Conservation (phyloP, 2,113 vertebrate species). For the Cricetomys ansorgei region DNA sequence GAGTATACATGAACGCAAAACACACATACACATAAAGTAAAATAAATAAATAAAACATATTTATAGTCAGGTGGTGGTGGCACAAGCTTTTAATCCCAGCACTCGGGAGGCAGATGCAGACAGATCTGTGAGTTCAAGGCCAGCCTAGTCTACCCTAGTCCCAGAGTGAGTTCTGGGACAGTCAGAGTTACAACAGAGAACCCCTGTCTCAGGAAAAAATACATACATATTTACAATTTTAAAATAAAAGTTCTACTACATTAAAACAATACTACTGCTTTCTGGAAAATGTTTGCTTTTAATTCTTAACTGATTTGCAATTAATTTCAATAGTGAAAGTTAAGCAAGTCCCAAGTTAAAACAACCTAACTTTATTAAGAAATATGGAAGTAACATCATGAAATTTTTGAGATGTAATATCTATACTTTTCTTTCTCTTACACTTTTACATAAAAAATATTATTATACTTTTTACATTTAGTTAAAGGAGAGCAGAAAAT, state of each 20-base stretch:
- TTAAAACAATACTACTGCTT: not conserved
- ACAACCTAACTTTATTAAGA: not conserved
- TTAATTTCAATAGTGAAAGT: constrained; percentile 16
- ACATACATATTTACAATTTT: constrained; percentile 26
- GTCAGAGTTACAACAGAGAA: too few relatives aligned
- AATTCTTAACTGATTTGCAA: constrained; percentile 19
- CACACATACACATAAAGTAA: not conserved
- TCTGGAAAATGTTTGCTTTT: not conserved
- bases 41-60: too few relatives aligned
- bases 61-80: too few relatives aligned
- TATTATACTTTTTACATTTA: not conserved
- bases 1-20: not conserved
- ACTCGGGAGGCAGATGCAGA: too few relatives aligned
- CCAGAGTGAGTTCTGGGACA: too few relatives aligned
- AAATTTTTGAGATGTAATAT: constrained; percentile 21
- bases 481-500: not conserved
- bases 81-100: too few relatives aligned
- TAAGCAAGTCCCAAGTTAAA: not conserved
- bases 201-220: too few relatives aligned
- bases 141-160: too few relatives aligned
- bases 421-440: not conserved
- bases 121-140: too few relatives aligned
- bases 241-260: not conserved
- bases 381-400: not conserved
- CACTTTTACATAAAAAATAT: constrained; percentile 9